Conservation (phyloP, 1,140 invertebrate genomes). For the Stegodyphus dumicola region DNA sequence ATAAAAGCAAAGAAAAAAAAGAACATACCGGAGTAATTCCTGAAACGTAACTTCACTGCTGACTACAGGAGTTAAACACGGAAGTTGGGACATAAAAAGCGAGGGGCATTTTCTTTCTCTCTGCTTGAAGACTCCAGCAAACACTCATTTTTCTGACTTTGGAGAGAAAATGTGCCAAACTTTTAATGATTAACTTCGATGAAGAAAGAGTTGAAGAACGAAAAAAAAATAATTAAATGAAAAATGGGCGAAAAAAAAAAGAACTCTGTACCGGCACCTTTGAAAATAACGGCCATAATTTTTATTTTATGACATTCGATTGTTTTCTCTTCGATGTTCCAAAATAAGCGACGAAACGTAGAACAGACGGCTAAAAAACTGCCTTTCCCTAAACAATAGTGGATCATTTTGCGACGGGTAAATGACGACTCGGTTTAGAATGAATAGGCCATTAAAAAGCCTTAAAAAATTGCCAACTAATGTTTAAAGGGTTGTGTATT, state of each 20-base stretch:
- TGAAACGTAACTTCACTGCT: too few species aligned
- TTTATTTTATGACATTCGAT: constrained; percentile 32
- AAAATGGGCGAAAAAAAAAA: too few species aligned
- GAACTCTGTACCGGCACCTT: background rate
- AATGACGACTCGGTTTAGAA: background rate
- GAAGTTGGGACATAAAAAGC: too few species aligned
- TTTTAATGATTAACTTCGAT: background rate
- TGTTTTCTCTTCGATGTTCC: constrained; percentile 5
- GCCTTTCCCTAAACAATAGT: too few species aligned
- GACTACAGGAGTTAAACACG: too few species aligned
- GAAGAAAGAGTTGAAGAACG: background rate
- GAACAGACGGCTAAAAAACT: background rate
- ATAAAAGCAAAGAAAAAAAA: too few species aligned
- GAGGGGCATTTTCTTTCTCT: too few species aligned
- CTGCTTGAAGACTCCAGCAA: too few species aligned
- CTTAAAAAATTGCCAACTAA: constrained; percentile 12
- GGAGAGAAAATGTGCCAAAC: background rate
- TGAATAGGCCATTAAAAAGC: background rate
- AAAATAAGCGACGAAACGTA: background rate
- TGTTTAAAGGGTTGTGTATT: background rate
- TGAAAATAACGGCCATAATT: constrained; percentile 33
- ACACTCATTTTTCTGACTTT: too few species aligned
- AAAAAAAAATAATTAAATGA: constrained; percentile 4
- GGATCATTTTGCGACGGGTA: too few species aligned
- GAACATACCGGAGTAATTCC: too few species aligned